Evolutionary conservation across 2,113 vertebrate species (phyloP).

Genomic region (Tringa solitaria): DNA sequence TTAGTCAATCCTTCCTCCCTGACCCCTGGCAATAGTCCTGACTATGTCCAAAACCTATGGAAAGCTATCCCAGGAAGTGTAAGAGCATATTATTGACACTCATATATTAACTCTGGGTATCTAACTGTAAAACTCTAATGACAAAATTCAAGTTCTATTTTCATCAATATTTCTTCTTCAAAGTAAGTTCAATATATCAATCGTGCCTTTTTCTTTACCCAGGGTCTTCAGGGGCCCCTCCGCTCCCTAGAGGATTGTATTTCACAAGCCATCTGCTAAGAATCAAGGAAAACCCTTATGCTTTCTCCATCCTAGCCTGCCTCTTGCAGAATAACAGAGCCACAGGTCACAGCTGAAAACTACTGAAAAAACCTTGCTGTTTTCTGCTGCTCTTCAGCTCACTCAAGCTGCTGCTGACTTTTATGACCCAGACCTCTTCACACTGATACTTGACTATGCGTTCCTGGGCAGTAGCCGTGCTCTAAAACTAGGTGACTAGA

Average conservation of each 20-base stretch:
- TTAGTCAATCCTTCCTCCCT: neutral
- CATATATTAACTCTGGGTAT: neutral
- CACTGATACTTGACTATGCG: neutral
- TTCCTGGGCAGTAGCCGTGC: neutral
- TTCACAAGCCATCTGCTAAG: slow-evolving; percentile 28
- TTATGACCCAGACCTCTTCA: neutral
- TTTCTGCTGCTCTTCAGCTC: neutral
- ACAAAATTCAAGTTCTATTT: neutral
- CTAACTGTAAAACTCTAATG: neutral
- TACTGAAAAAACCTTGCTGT: neutral
- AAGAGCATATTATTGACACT: neutral
- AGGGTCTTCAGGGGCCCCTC: neutral
- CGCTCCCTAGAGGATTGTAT: neutral
- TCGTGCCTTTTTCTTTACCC: neutral
- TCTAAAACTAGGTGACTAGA: neutral
- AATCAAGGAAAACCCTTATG: neutral
- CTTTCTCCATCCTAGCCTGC: neutral
- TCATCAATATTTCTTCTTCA: neutral
- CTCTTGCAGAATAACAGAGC: neutral
- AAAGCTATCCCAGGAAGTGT: neutral
- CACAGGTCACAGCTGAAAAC: neutral
- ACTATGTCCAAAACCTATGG: neutral
- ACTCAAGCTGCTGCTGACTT: neutral
- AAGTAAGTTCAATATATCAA: neutral
- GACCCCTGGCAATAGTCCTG: neutral